Conservation (phyloP, 2,888 invertebrate species). For the Nephrotoma guestfalica region DNA sequence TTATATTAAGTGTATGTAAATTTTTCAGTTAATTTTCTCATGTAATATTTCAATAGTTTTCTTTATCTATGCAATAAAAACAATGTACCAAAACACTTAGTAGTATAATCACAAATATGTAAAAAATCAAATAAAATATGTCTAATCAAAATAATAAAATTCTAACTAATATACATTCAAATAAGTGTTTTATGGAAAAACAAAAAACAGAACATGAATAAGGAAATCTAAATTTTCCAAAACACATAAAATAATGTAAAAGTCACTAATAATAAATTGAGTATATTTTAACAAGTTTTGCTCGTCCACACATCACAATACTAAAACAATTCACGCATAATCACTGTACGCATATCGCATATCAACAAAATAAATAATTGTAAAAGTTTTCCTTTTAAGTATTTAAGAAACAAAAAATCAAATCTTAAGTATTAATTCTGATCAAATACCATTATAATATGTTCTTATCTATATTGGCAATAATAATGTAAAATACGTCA, state of each 20-base stretch:
- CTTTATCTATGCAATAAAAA: too few species aligned
- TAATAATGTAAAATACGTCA: not conserved
- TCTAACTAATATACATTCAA: not conserved
- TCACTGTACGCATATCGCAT: not conserved
- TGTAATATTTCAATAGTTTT: too few species aligned
- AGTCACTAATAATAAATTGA: not conserved
- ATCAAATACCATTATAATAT: not conserved
- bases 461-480: not conserved
- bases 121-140: not conserved
- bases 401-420: not conserved
- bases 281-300: not conserved
- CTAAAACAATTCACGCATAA: not conserved
- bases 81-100: too few species aligned
- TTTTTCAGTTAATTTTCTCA: too few species aligned
- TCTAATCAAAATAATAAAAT: not conserved
- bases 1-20: too few species aligned
- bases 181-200: not conserved
- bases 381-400: not conserved
- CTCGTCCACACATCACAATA: not conserved
- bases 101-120: not conserved
- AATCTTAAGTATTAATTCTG: not conserved
- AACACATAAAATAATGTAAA: not conserved
- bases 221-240: not conserved
- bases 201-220: not conserved
- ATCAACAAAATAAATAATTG: not conserved